Conservation (phyloP, 2,113 vertebrate genomes). For the Peucedramus taeniatus region DNA sequence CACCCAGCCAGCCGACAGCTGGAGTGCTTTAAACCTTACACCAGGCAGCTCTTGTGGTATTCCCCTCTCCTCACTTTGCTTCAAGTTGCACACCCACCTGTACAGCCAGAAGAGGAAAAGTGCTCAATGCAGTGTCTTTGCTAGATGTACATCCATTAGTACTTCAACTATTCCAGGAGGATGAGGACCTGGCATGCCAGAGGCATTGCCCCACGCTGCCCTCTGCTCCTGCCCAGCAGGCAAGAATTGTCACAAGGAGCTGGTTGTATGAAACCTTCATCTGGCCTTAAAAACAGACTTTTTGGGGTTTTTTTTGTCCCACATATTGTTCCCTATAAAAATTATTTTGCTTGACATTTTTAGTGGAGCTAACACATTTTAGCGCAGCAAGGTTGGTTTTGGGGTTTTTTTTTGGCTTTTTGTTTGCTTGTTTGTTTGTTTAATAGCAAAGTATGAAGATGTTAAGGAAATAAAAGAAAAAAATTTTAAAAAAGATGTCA, state of each 20-base stretch:
- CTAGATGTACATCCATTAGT: background rate
- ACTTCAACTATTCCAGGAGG: background rate
- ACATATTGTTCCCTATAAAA: background rate
- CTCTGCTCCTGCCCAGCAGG: background rate
- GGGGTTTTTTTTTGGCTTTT: background rate
- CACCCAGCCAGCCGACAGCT: background rate
- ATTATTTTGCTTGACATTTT: background rate
- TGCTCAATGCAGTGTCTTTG: accelerated
- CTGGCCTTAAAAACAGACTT: background rate
- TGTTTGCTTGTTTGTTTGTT: background rate
- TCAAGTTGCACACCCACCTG: background rate
- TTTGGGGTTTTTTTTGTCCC: accelerated
- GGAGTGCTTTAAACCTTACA: background rate
- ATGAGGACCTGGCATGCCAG: background rate
- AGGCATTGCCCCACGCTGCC: accelerated
- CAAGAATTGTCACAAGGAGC: accelerated
- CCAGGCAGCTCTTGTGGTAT: background rate
- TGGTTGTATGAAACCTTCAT: background rate
- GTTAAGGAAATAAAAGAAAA: background rate
- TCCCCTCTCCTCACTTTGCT: background rate
- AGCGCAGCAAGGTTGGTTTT: background rate
- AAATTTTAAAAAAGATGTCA: background rate
- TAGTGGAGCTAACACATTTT: background rate
- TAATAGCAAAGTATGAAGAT: background rate
- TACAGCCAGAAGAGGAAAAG: background rate